A percentile compares a stretch with the other conserved stretches of the same genome.
Conservation (phyloP, 2,888 invertebrate species). For the Zhengitettix transpicula region DNA sequence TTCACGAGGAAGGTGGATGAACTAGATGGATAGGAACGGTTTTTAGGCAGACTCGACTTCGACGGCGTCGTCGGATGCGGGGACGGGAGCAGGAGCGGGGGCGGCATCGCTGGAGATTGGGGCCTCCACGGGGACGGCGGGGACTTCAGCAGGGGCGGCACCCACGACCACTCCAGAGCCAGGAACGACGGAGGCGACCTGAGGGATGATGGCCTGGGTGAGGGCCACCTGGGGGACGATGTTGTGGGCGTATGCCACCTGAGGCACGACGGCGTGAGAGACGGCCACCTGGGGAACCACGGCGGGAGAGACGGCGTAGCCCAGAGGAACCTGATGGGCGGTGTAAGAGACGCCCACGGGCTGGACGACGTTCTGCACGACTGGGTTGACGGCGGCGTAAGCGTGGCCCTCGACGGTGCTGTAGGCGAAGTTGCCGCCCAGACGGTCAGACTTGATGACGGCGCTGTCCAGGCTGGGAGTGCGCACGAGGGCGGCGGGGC, state of each 20-base stretch:
- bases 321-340: conserved; percentile 12
- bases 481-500: conserved; percentile 16
- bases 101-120: background rate
- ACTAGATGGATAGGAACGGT: background rate
- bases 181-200: conserved; percentile 1
- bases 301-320: conserved; percentile 10
- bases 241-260: background rate
- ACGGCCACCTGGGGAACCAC: background rate
- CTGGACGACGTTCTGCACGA: conserved; percentile 17
- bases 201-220: conserved; percentile 1
- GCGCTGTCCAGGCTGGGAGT: conserved; percentile 22
- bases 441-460: conserved; percentile 21
- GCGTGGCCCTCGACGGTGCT: conserved; percentile 21
- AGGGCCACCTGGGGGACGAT: background rate
- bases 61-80: conserved; percentile 1
- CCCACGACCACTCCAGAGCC: background rate
- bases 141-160: background rate
- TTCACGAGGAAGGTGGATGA: background rate
- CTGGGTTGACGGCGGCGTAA: conserved; percentile 20
- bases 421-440: conserved; percentile 24
- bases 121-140: conserved; percentile 2
- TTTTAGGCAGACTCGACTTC: conserved; percentile 5
- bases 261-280: background rate
- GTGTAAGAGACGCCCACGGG: conserved; percentile 20
- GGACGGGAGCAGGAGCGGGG: background rate